Evolutionary conservation across 1,140 invertebrate genomes (phyloP).

Genomic region (Linepithema humile): DNA sequence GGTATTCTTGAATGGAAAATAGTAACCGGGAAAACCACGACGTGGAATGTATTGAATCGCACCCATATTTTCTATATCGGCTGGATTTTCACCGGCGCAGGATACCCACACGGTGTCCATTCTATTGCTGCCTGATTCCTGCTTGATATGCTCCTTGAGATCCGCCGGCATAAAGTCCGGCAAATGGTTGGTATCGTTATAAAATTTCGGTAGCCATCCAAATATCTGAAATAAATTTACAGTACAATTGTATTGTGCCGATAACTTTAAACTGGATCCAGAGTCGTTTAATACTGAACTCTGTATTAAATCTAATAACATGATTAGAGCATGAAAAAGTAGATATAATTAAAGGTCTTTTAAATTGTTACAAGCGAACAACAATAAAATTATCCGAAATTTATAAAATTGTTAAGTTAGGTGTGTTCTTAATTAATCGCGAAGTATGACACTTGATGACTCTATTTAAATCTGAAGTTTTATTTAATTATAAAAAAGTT

Average conservation of each 20-base stretch:
- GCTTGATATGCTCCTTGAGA: slow-evolving; percentile 89
- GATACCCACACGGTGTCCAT: slow-evolving; percentile 93
- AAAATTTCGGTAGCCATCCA: slow-evolving; percentile 91
- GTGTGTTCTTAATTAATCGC: no score
- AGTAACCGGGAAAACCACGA: slow-evolving; percentile 91
- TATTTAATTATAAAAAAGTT: no score
- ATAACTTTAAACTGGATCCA: neutral
- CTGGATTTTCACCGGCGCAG: slow-evolving; percentile 95
- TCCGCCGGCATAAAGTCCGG: slow-evolving; percentile 90
- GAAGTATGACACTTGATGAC: no score
- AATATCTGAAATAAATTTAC: slow-evolving; percentile 87
- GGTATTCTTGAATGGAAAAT: slow-evolving; percentile 92
- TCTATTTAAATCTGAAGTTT: no score
- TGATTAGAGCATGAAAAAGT: no score
- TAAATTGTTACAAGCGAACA: no score
- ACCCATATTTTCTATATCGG: slow-evolving; percentile 95
- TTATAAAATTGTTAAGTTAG: no score
- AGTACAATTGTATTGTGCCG: slow-evolving; percentile 2
- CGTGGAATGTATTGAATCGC: slow-evolving; percentile 92
- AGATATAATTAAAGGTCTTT: no score
- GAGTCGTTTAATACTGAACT: neutral
- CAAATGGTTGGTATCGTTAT: slow-evolving; percentile 89
- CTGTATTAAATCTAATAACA: neutral
- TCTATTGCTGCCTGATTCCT: slow-evolving; percentile 79
- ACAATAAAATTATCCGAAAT: no score